Evolutionary conservation across 1,140 invertebrate genomes (phyloP), one percentile per base, ranked within the genome.

Genomic region (Drosophila jambulina): DNA sequence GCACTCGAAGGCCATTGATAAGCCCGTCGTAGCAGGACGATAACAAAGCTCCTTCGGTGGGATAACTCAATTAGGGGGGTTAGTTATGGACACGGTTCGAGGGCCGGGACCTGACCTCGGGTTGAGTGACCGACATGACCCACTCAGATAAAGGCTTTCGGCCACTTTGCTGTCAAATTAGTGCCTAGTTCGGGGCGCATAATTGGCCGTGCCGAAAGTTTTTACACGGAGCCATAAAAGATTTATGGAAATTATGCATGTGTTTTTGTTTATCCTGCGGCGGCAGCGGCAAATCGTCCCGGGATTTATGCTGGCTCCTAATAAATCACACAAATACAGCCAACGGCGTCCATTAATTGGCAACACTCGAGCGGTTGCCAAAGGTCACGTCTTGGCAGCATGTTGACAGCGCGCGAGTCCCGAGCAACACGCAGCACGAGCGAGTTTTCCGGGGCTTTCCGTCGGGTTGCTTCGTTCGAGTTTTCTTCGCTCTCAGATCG

Each of bases 241-340:
- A 88, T 88, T 88, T 88, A 88, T 88, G 85, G 85, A 88, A 88
- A 88, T 88, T 81, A 88, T 88, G 85, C 85, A 88, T 88, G 85
- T 80, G 59, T 77, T 86, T 72, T 80, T 72, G 76, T 82, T 82
- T 83, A 74, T 82, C 70, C 58, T 62, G 51, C 60, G 60, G 63
- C 36, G 23, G 17, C 48, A 67, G 60, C 54, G 32, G 45, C 29
- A 53, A 56, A 69, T 46, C 57, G 57, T 38, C 38, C 43, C 21
- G 72, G 82, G 77, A 87, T 88, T 87, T 87, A 87, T 87, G 84
- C 87, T 61, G 46, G 67, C 42, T 45, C 42, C 59, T 60, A 38
- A 87, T 87, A 87, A 87, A 87, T 87, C 84, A 88, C 80, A 82
- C 64, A 72, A 46, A 59, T 23, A 43, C 60, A 62, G 53, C 32